These are phyloP conservation scores for Chroicocephalus ridibundus DNA, from an alignment of 2,113 vertebrate genomes.

Conservation along the genomic window DNA sequence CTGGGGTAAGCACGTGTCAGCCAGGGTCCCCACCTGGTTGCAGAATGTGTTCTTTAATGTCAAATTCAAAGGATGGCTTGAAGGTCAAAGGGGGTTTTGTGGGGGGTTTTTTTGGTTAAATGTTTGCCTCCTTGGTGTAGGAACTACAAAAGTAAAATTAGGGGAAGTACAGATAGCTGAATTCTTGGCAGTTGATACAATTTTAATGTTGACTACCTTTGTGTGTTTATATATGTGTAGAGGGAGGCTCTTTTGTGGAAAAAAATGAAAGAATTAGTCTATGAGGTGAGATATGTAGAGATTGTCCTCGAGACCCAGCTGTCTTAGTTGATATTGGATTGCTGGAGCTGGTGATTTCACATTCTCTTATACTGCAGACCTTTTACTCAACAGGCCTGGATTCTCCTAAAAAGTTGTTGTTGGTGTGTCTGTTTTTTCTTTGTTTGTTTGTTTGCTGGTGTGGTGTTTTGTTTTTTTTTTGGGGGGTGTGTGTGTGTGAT, in stretches of 20 bases:
- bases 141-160: neutral
- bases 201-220: neutral
- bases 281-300: neutral
- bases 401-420: neutral
- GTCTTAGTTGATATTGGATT: neutral
- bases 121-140: neutral
- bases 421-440: too few species aligned
- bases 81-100: neutral
- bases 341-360: neutral
- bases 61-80: neutral
- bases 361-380: neutral
- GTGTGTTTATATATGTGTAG: neutral
- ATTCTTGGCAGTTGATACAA: neutral
- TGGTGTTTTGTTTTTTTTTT: neutral
- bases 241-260: neutral
- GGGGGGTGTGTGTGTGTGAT: too few species aligned
- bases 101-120: neutral
- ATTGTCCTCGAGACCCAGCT: neutral
- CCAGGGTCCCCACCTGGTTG: neutral
- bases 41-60: neutral
- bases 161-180: neutral
- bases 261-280: neutral
- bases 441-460: neutral
- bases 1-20: neutral
- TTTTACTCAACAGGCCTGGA: neutral